Evolutionary conservation across 2,113 vertebrate species (phyloP).

Genomic region (Pygoscelis adeliae): DNA sequence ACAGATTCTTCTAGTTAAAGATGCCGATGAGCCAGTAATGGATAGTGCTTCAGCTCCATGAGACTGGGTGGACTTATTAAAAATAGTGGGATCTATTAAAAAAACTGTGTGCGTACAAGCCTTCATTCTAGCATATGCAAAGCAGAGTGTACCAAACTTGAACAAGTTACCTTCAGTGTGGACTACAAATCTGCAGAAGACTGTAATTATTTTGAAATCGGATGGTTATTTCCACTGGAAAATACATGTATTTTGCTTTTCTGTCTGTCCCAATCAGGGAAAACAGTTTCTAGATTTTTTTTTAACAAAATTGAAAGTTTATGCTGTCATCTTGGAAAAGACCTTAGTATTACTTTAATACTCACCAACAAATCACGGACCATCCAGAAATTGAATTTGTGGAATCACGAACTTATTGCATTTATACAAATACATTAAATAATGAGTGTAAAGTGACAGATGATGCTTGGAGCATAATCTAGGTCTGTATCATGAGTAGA

Average conservation of each 20-base stretch:
- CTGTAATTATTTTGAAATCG: neutral
- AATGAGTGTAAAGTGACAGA: conserved; percentile 19
- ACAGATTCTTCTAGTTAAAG: neutral
- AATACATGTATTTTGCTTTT: neutral
- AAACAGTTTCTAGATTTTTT: neutral
- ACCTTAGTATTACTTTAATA: neutral
- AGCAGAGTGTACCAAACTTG: neutral
- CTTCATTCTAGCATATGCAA: neutral
- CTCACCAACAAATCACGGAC: neutral
- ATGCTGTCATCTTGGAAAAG: neutral
- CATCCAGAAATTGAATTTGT: neutral
- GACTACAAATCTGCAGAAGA: neutral
- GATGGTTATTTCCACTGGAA: neutral
- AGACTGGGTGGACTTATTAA: neutral
- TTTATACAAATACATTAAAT: conserved; percentile 4
- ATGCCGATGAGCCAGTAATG: neutral
- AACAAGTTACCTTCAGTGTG: neutral
- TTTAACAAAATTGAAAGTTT: neutral
- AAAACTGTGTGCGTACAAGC: neutral
- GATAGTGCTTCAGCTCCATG: neutral
- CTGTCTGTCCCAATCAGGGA: neutral
- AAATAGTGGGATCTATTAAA: neutral
- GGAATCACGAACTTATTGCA: neutral
- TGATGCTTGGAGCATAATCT: conserved; percentile 21
- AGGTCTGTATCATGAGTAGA: neutral